Evolutionary conservation across 2,797 vertebrate species (phyloP).

Genomic region (Chelon auratus): DNA sequence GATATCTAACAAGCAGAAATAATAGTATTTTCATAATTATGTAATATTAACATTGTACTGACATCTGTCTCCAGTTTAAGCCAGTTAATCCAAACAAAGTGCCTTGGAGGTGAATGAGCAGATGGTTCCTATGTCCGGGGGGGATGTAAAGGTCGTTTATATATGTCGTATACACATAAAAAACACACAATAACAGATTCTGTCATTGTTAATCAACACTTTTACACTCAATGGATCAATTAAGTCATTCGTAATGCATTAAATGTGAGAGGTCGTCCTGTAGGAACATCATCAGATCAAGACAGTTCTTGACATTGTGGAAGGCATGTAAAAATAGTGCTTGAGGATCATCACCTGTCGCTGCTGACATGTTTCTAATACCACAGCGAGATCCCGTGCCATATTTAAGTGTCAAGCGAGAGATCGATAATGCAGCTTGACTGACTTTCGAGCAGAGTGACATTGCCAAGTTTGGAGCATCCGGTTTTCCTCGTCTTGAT

Average conservation of each 20-base stretch:
- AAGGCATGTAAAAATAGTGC: constrained; percentile 73
- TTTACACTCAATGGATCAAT: not conserved
- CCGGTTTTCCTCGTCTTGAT: constrained; percentile 56
- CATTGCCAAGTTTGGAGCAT: constrained; percentile 69
- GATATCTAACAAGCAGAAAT: not conserved
- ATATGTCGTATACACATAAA: constrained; percentile 1
- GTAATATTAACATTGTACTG: not conserved
- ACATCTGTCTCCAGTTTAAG: constrained; percentile 38
- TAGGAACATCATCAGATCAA: constrained; percentile 1
- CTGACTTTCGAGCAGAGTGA: constrained; percentile 65
- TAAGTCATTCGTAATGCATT: not conserved
- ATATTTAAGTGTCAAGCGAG: constrained; percentile 38
- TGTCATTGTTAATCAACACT: not conserved
- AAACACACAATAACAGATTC: not conserved
- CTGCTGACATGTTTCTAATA: constrained; percentile 61
- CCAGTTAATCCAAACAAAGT: constrained; percentile 52
- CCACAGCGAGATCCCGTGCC: constrained; percentile 46
- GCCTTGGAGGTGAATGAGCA: constrained; percentile 53
- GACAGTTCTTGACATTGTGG: constrained; percentile 28
- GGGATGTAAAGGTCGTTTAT: constrained; percentile 46
- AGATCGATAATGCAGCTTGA: constrained; percentile 64
- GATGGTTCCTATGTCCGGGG: constrained; percentile 36
- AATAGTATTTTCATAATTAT: constrained; percentile 5
- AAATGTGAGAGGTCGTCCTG: not conserved
- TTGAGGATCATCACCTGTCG: constrained; percentile 64